Base-by-base conservation (phyloP, 1,140 invertebrate genomes). In the Lasaia peninsularis region DNA sequence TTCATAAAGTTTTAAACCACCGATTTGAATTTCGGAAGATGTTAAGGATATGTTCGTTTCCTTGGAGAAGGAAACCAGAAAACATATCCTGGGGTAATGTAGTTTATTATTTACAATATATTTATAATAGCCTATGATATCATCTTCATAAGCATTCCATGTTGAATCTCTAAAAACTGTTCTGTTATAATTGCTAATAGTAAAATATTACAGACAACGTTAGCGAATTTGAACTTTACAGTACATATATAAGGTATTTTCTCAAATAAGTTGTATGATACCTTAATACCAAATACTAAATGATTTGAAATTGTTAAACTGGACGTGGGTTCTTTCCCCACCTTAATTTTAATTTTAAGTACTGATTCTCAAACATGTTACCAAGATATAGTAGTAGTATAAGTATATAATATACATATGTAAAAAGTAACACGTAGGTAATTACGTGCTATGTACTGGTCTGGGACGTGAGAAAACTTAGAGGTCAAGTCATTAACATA, bases 61-160 rank as follows among this genome's bases (percentile, higher is more conserved):
- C 80, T 83, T 80, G 9, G 2, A 11, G 35, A 79, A 78, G 72
- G 75, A 77, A 68, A 64, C 52, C 2, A 24, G 34, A 55, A 40
- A 40, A 34, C 9, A 37, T 55, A 55, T 37, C 52, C 52, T 9
- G 35, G 16, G 16, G 35, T 12, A 8, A 28, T 37, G 52, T 55
- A 28, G 24, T 16, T 21, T 40, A 24, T 28, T 28, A 53, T 34
- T 35, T 16, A 24, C 12, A 53, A 35, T 12, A 14, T 37, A 40
- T 35, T 37, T 21, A 16, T 55, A 28, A 16, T 44, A 18, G 9
- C 37, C 37, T 44, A 16, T 11, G 37, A 44, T 7, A 44, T 44
- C 37, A 44, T 44, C 37, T 44, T 44, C 16, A 16, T 10, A 44
- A 44, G 37, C 37, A 44, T 44, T 44, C 37, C 37, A 44, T 44